Percentiles rank a stretch among this genome's conserved stretches.
Conservation (phyloP, 2,888 invertebrate species). For the Epirrhoe tristata region DNA sequence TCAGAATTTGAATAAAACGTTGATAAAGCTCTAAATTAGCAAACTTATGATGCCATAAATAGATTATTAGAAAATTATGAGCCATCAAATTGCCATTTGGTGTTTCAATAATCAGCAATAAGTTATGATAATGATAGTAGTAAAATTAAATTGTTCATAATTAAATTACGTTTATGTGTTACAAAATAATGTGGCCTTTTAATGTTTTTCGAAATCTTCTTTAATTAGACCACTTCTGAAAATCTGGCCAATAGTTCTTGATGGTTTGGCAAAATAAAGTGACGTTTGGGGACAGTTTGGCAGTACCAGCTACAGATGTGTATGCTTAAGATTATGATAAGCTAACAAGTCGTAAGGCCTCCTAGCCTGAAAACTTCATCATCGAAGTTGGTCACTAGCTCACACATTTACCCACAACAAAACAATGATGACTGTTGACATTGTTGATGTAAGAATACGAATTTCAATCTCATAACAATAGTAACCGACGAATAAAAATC, state of each 20-base stretch:
- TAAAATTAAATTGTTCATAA: not conserved
- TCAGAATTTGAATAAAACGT: not conserved
- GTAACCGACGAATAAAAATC: slow-evolving; percentile 19
- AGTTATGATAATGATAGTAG: slow-evolving; percentile 12
- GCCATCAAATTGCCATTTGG: slow-evolving; percentile 11
- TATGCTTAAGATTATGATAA: too few species aligned
- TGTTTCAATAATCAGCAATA: slow-evolving; percentile 13
- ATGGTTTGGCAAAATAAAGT: too few species aligned
- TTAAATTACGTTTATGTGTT: slow-evolving; percentile 9
- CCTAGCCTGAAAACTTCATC: not conserved
- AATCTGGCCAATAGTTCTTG: too few species aligned
- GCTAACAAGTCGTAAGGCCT: too few species aligned
- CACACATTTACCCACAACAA: not conserved
- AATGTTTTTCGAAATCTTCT: not conserved
- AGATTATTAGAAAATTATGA: slow-evolving; percentile 8
- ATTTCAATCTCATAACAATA: slow-evolving; percentile 28
- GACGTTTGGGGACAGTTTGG: too few species aligned
- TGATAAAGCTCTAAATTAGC: not conserved
- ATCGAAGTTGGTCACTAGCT: not conserved
- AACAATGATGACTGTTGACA: slow-evolving; percentile 7
- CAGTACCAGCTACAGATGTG: too few species aligned
- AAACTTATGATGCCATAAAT: not conserved
- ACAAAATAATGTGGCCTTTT: slow-evolving; percentile 22
- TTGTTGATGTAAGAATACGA: slow-evolving; percentile 3
- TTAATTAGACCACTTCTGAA: too few species aligned